Evolutionary conservation across 2,888 invertebrate species (phyloP).

Genomic region (Bedellia somnulentella): DNA sequence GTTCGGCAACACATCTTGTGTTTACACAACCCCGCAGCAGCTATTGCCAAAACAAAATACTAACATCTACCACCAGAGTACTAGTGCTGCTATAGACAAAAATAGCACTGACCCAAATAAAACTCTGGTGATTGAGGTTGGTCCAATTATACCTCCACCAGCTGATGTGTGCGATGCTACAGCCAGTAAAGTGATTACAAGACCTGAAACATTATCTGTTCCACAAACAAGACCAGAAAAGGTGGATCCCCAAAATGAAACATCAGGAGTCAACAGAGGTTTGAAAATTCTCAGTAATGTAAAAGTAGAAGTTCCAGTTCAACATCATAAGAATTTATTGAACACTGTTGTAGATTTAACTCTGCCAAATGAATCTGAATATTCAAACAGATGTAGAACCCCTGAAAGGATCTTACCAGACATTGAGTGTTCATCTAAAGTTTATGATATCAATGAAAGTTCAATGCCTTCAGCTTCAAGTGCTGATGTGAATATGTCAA

Average conservation of each 20-base stretch:
- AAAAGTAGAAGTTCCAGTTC: constrained; percentile 55
- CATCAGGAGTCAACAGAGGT: constrained; percentile 31
- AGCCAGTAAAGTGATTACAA: constrained; percentile 8
- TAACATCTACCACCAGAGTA: constrained; percentile 20
- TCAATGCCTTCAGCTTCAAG: constrained; percentile 22
- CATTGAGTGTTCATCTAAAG: too few relatives aligned
- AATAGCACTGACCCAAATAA: constrained; percentile 27
- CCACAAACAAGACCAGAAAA: constrained; percentile 15
- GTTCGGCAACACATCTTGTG: constrained; percentile 44
- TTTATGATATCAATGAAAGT: too few relatives aligned
- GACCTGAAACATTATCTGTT: neutral
- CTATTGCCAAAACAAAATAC: constrained; percentile 27
- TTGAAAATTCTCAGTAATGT: constrained; percentile 54
- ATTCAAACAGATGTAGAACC: constrained; percentile 14
- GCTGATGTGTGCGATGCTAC: constrained; percentile 9
- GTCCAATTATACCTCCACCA: constrained; percentile 24
- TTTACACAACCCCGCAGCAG: constrained; percentile 36
- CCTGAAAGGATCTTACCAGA: constrained; percentile 24
- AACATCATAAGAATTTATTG: constrained; percentile 45
- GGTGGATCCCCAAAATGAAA: constrained; percentile 14
- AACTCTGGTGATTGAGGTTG: constrained; percentile 44
- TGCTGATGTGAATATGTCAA: constrained; percentile 23
- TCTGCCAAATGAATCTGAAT: constrained; percentile 31
- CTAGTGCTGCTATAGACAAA: constrained; percentile 20
- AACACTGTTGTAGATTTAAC: constrained; percentile 50